Percentiles rank a stretch among this genome's conserved stretches.
Conservation (phyloP, 1,140 invertebrate genomes). For the Aleiodes sp. region DNA sequence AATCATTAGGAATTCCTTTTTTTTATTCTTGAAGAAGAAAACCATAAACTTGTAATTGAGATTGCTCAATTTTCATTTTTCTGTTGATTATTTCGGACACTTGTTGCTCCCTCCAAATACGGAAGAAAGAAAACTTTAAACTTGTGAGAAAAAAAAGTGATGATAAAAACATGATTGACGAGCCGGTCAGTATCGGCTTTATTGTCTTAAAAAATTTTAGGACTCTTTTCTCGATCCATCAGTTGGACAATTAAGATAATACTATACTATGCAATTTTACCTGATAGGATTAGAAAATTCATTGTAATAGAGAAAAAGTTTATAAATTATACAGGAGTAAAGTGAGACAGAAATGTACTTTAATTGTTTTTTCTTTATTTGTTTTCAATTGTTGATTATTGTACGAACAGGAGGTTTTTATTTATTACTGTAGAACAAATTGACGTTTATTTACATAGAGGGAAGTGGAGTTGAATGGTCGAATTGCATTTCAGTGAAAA, state of each 20-base stretch:
- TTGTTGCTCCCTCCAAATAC: conserved; percentile 16
- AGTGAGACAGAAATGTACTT: background rate
- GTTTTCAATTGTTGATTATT: background rate
- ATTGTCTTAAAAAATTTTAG: background rate
- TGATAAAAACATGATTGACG: background rate
- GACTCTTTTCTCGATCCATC: conserved; percentile 7
- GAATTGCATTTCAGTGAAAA: too few relatives aligned
- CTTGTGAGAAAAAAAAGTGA: background rate
- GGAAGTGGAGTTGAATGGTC: too few relatives aligned
- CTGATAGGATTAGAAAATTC: conserved; percentile 9
- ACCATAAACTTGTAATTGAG: background rate
- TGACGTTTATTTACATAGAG: too few relatives aligned
- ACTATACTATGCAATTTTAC: conserved; percentile 12
- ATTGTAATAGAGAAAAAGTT: conserved; percentile 13
- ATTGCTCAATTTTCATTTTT: conserved; percentile 8
- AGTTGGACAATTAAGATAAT: background rate
- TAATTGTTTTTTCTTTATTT: background rate
- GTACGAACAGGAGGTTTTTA: too few relatives aligned
- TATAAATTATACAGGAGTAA: background rate
- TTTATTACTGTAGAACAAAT: too few relatives aligned
- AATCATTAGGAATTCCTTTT: too few relatives aligned
- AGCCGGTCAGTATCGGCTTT: background rate
- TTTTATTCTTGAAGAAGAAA: too few relatives aligned
- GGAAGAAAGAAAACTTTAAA: background rate
- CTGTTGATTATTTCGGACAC: conserved; percentile 9